These are phyloP conservation scores for Andrena bicolor DNA, from an alignment of 2,888 invertebrate genomes.

Conservation along the genomic window DNA sequence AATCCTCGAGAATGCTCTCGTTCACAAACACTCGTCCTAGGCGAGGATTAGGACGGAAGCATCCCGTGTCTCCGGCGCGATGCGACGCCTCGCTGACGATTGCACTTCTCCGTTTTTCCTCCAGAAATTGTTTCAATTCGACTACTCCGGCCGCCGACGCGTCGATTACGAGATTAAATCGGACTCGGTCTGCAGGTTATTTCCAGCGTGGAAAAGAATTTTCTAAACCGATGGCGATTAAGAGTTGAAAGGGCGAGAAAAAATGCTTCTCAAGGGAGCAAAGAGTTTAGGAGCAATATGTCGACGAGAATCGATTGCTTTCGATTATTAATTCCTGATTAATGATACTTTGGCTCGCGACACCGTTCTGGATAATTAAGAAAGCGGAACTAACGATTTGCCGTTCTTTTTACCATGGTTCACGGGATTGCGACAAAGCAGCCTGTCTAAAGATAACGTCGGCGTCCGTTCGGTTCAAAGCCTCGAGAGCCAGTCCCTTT, in stretches of 20 bases:
- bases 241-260: not conserved
- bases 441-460: constrained; percentile 61
- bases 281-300: not conserved
- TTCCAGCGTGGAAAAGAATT: constrained; percentile 44
- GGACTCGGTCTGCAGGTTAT: constrained; percentile 34
- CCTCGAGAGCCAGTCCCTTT: constrained; percentile 22
- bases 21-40: constrained; percentile 66
- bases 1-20: constrained; percentile 63
- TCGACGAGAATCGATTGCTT: constrained; percentile 12
- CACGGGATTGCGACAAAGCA: constrained; percentile 60
- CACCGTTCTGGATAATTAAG: constrained; percentile 34
- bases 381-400: constrained; percentile 27
- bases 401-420: constrained; percentile 25
- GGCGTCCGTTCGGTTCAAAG: constrained; percentile 49
- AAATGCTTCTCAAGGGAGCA: not conserved
- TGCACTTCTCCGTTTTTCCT: constrained; percentile 53
- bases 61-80: constrained; percentile 41
- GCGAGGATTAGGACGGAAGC: constrained; percentile 59
- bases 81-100: constrained; percentile 55
- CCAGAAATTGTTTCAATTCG: constrained; percentile 60
- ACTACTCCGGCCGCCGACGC: constrained; percentile 27
- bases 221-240: constrained; percentile 36
- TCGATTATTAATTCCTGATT: constrained; percentile 50
- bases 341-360: constrained; percentile 20
- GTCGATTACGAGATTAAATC: constrained; percentile 64